These are phyloP conservation scores for Macropodus opercularis DNA, from an alignment of 2,797 vertebrate genomes.

Conservation along the genomic window DNA sequence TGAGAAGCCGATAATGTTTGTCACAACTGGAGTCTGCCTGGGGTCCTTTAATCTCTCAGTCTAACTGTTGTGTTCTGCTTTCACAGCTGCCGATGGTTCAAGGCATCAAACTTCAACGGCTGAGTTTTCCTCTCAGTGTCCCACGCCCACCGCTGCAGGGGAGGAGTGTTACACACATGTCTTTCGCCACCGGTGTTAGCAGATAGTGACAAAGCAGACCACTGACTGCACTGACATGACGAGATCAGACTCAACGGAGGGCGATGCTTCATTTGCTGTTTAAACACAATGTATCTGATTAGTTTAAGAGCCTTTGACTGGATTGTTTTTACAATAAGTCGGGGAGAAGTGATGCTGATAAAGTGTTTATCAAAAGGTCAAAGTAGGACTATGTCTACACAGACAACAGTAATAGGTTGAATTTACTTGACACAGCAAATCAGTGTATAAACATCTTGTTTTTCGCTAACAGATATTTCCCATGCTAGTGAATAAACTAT, in stretches of 20 bases:
- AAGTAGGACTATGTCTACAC: neutral
- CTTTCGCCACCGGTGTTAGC: constrained; percentile 12
- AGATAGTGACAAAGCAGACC: neutral
- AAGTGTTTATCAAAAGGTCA: neutral
- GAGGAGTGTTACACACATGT: neutral
- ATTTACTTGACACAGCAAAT: neutral
- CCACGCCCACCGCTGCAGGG: neutral
- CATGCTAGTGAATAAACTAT: neutral
- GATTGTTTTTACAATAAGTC: constrained; percentile 1
- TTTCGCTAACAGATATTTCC: neutral
- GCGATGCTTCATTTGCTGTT: constrained; percentile 46
- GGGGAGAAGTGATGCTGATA: neutral
- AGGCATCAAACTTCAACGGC: neutral
- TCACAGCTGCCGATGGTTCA: constrained; percentile 67
- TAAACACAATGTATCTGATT: constrained; percentile 32
- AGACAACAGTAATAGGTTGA: too few species aligned
- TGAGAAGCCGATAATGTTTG: constrained; percentile 20
- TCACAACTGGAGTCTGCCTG: constrained; percentile 1
- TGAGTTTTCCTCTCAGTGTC: constrained; percentile 27
- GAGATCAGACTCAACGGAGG: constrained; percentile 17
- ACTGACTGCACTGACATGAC: constrained; percentile 39
- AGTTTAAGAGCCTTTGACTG: constrained; percentile 13
- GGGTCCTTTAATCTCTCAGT: constrained; percentile 20
- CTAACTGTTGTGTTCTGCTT: constrained; percentile 48
- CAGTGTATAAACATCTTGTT: too few species aligned